Evolutionary conservation across 2,113 vertebrate species (phyloP).

Genomic region (Stictonetta naevosa): DNA sequence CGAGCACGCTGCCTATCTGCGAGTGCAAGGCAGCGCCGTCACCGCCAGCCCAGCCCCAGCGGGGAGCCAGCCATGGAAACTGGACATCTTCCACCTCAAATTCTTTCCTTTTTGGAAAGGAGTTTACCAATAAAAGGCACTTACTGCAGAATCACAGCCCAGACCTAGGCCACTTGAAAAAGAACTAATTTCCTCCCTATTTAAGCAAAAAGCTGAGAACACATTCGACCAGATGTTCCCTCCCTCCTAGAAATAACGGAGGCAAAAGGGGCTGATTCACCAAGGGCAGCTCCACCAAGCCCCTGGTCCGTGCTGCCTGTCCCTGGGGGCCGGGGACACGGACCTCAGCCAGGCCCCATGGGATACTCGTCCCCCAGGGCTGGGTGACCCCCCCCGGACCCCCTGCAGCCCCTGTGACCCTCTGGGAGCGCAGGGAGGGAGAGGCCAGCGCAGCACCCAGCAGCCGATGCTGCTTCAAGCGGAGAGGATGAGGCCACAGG

Average conservation of each 20-base stretch:
- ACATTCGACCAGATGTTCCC: neutral
- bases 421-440: accelerated
- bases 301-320: neutral
- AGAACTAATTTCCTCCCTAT: slow-evolving; percentile 27
- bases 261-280: neutral
- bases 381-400: neutral
- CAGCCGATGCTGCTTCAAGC: accelerated
- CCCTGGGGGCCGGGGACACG: accelerated
- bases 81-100: slow-evolving; percentile 40
- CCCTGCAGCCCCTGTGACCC: neutral
- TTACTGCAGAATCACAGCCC: neutral
- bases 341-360: accelerated
- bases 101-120: slow-evolving; percentile 51
- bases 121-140: slow-evolving; percentile 47
- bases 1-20: neutral
- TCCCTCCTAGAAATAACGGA: neutral
- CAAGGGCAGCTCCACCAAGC: neutral
- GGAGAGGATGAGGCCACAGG: accelerated
- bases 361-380: accelerated
- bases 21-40: neutral
- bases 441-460: neutral
- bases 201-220: slow-evolving; percentile 19
- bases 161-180: neutral
- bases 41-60: neutral
- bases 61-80: slow-evolving; percentile 28